Percentiles rank a stretch among this genome's conserved stretches.
Conservation (phyloP, 2,888 invertebrate genomes). For the Chalcis sispes region DNA sequence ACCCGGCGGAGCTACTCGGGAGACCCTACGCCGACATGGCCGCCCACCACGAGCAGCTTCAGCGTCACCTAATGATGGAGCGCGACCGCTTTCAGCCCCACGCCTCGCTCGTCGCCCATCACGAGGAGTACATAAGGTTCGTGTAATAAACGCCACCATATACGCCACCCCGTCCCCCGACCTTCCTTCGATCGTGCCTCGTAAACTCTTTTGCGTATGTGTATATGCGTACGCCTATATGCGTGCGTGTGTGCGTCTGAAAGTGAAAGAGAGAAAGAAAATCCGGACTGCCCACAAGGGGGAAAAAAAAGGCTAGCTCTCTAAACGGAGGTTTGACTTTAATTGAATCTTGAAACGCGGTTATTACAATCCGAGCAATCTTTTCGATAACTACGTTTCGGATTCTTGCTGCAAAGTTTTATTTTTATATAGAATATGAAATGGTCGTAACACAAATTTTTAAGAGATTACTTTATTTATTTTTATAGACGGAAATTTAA, state of each 20-base stretch:
- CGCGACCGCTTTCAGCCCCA: slow-evolving; percentile 84
- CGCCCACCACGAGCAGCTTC: slow-evolving; percentile 90
- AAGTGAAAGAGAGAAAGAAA: slow-evolving; percentile 14
- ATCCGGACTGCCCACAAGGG: background rate
- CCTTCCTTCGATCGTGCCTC: background rate
- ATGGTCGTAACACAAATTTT: too few relatives aligned
- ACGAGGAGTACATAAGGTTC: slow-evolving; percentile 83
- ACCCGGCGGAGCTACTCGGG: slow-evolving; percentile 87
- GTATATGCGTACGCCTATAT: background rate
- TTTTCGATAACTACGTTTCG: too few relatives aligned
- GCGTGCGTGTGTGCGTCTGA: background rate
- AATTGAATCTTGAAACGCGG: slow-evolving; percentile 31
- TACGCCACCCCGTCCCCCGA: too few relatives aligned
- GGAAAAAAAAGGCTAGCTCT: background rate
- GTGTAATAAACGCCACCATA: too few relatives aligned
- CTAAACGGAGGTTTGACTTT: slow-evolving; percentile 11
- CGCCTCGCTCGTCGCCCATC: slow-evolving; percentile 81
- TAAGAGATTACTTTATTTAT: too few relatives aligned
- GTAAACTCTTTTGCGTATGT: background rate
- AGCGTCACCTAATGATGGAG: slow-evolving; percentile 89
- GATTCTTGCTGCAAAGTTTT: too few relatives aligned
- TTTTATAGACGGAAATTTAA: too few relatives aligned
- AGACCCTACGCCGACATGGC: slow-evolving; percentile 88
- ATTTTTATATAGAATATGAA: too few relatives aligned
- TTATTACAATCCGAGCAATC: too few relatives aligned